phyloP scores from a whole-genome alignment of 2,797 vertebrate genomes.

The Simalia tracyae region DNA sequence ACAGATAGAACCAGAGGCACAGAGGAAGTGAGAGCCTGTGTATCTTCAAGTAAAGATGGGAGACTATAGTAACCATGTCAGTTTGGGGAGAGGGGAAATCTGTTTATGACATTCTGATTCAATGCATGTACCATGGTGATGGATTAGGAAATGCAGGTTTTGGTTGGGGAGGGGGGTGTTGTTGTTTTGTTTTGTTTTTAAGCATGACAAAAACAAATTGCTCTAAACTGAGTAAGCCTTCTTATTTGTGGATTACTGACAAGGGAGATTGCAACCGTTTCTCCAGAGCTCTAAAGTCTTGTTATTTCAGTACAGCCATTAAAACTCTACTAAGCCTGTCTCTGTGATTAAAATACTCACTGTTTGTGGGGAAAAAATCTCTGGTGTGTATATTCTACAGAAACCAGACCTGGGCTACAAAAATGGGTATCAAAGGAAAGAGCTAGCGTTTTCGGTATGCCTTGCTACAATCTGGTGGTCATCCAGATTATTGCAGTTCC shows the following conservation, averaged over 20 bases:
- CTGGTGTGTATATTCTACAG: conserved; percentile 3
- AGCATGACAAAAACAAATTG: background rate
- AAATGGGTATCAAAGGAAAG: background rate
- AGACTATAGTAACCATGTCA: background rate
- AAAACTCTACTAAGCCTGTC: conserved; percentile 33
- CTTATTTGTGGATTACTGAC: conserved; percentile 60
- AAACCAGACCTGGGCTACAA: background rate
- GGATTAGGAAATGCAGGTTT: background rate
- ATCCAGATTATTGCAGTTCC: background rate
- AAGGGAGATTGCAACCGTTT: conserved; percentile 56
- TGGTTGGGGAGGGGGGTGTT: background rate
- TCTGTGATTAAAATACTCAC: conserved; percentile 38
- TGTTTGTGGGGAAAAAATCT: conserved; percentile 36
- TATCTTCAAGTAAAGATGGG: background rate
- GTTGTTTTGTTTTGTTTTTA: background rate
- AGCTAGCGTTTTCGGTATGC: background rate
- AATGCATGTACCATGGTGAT: too few relatives aligned
- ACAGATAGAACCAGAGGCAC: background rate
- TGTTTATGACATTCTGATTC: background rate
- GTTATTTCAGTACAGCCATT: conserved; percentile 48
- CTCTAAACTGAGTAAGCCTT: conserved; percentile 43
- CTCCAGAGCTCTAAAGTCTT: conserved; percentile 49
- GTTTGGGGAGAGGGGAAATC: background rate
- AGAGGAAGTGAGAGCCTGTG: background rate
- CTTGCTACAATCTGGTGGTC: background rate